Conservation (phyloP, 2,797 vertebrate genomes). For the Dallia pectoralis region DNA sequence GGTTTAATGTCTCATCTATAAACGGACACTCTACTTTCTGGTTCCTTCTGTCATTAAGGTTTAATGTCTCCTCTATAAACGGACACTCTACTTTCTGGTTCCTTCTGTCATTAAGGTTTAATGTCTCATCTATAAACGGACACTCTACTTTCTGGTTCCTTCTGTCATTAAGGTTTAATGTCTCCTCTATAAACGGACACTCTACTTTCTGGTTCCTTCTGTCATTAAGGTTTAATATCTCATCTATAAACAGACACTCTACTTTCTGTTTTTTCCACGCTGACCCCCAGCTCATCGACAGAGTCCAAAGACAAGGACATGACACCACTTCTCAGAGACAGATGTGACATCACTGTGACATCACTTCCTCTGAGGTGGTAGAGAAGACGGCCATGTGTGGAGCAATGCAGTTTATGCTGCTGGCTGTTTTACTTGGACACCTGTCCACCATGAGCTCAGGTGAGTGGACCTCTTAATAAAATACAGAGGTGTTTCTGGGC, state of each 20-base stretch:
- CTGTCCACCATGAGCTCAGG: constrained; percentile 57
- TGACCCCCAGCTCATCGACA: not conserved
- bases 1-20: too few species aligned
- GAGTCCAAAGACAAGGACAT: constrained; percentile 26
- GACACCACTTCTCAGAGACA: constrained; percentile 18
- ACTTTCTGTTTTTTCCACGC: constrained; percentile 48
- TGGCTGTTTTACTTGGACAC: constrained; percentile 61
- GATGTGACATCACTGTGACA: constrained; percentile 53
- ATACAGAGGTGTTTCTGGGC: not conserved
- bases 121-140: constrained; percentile 56
- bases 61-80: too few species aligned
- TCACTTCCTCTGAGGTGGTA: constrained; percentile 55
- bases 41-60: too few species aligned
- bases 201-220: too few species aligned
- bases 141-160: constrained; percentile 62
- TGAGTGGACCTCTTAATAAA: constrained; percentile 47
- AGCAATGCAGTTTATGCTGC: constrained; percentile 59
- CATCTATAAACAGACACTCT: constrained; percentile 60
- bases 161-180: too few species aligned
- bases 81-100: too few species aligned
- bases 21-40: too few species aligned
- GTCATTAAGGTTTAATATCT: too few species aligned
- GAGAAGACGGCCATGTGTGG: constrained; percentile 59
- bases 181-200: too few species aligned
- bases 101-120: too few species aligned